A percentile compares a stretch with the other conserved stretches of the same genome.
phyloP scores from a whole-genome alignment of 2,113 vertebrate species.

The Diadophis punctatus region DNA sequence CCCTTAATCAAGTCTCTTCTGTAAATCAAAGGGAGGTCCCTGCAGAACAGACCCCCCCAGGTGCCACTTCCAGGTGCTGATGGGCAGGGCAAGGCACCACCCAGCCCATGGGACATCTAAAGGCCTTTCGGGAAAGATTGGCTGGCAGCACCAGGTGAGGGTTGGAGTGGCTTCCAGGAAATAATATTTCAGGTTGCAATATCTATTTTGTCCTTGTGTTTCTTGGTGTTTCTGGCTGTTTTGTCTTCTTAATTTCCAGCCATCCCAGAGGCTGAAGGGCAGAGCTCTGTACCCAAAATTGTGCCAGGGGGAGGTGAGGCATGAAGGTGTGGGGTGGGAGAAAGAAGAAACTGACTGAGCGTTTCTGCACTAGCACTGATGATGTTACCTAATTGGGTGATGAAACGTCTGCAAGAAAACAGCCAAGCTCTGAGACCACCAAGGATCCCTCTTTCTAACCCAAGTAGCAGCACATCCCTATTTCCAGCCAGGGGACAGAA shows the following conservation, averaged over 20 bases:
- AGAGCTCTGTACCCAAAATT: not conserved
- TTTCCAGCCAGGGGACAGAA: not conserved
- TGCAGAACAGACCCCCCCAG: not conserved
- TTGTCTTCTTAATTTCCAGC: not conserved
- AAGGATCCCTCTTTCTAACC: not conserved
- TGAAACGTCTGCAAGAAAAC: not conserved
- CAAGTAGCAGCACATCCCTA: not conserved
- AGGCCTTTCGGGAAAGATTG: not conserved
- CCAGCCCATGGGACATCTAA: not conserved
- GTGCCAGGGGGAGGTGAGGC: not conserved
- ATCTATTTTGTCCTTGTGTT: not conserved
- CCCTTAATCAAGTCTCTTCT: not conserved
- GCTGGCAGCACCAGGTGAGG: not conserved
- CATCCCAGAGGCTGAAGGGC: not conserved
- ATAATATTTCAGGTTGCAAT: not conserved
- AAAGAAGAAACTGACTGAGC: not conserved
- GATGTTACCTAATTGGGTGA: not conserved
- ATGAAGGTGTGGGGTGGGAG: not conserved
- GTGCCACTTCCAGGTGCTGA: not conserved
- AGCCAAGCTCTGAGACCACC: not conserved
- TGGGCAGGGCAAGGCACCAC: not conserved
- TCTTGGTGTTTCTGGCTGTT: not conserved
- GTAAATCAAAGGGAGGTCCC: not conserved
- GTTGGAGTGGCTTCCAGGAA: not conserved
- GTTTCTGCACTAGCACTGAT: not conserved